These are phyloP conservation scores for Paracyclopina nana DNA, from an alignment of 1,140 invertebrate genomes.

Conservation along the genomic window DNA sequence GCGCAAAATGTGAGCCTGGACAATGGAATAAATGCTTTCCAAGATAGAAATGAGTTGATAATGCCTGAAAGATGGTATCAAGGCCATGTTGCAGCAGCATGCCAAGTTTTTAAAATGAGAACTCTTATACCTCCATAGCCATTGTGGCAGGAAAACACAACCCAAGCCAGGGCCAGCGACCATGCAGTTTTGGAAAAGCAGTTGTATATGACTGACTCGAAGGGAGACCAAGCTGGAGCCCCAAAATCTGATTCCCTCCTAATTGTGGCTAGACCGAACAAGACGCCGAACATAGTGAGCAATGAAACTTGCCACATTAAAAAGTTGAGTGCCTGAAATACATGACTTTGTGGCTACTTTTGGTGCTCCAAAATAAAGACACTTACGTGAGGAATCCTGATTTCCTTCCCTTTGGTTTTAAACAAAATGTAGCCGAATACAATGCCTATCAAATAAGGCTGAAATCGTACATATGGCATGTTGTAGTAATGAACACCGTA, in stretches of 20 bases:
- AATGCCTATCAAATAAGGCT: conserved; percentile 7
- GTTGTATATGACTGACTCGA: conserved; percentile 47
- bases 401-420: conserved; percentile 1
- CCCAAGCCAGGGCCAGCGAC: conserved; percentile 60
- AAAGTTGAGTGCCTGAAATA: background rate
- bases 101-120: no score
- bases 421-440: conserved; percentile 13
- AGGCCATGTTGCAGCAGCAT: no score
- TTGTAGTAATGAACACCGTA: no score
- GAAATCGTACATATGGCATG: background rate
- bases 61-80: no score
- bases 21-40: conserved; percentile 53
- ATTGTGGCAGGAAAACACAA: conserved; percentile 65
- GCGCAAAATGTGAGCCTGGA: conserved; percentile 71
- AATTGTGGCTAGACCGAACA: conserved; percentile 6
- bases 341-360: background rate
- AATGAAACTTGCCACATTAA: conserved; percentile 1
- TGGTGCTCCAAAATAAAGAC: no score
- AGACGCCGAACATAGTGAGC: conserved; percentile 4
- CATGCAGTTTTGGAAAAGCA: conserved; percentile 62
- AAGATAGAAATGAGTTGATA: conserved; percentile 51
- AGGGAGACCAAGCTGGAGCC: background rate
- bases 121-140: conserved; percentile 70
- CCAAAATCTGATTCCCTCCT: background rate
- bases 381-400: conserved; percentile 13